Conservation (phyloP, 2,113 vertebrate species). For the Eulacestoma nigropectus region DNA sequence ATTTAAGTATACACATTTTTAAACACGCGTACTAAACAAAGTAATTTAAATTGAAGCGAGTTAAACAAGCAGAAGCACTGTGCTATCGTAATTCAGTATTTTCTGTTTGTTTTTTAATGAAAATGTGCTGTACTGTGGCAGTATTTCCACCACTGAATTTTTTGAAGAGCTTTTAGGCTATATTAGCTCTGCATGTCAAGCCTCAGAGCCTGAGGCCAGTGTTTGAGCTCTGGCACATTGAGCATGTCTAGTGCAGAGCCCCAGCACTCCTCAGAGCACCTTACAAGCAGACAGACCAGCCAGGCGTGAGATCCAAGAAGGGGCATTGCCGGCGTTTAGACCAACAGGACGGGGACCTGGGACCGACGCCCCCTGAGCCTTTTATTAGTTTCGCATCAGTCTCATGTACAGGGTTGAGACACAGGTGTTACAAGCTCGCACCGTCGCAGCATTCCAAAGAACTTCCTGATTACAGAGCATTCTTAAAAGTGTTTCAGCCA, state of each 20-base stretch:
- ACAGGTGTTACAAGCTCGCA: too few relatives aligned
- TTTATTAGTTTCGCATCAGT: too few relatives aligned
- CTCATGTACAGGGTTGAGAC: too few relatives aligned
- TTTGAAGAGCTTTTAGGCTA: neutral
- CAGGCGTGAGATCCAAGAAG: neutral
- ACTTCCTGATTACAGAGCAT: too few relatives aligned
- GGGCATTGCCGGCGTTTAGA: too few relatives aligned
- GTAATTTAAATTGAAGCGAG: neutral
- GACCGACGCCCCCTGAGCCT: too few relatives aligned
- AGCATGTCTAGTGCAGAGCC: neutral
- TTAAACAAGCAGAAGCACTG: neutral
- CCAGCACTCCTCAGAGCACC: neutral
- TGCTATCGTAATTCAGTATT: neutral
- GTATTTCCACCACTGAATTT: neutral
- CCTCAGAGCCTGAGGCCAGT: neutral
- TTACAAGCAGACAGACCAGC: neutral
- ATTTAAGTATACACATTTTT: neutral
- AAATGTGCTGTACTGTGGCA: neutral
- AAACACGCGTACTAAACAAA: neutral
- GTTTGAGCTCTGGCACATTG: neutral
- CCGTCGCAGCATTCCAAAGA: too few relatives aligned
- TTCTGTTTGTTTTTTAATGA: neutral
- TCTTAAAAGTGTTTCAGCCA: too few relatives aligned
- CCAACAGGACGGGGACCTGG: too few relatives aligned
- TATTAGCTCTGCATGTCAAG: accelerated